Evolutionary conservation across 35 echinoderm and acorn worm species (phyloP).

Genomic region (Lytechinus pictus): DNA sequence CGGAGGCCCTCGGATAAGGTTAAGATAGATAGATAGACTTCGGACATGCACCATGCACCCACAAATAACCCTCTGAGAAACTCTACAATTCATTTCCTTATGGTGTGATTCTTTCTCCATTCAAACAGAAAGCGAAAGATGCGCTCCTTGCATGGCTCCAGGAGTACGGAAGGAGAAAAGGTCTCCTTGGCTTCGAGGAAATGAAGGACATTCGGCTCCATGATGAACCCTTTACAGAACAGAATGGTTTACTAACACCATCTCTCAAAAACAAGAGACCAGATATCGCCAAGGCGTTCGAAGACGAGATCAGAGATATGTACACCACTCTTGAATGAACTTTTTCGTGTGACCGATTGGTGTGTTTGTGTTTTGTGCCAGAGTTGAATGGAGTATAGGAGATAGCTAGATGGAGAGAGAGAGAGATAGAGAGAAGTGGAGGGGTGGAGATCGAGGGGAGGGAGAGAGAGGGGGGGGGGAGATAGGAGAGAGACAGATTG

Average conservation of each 20-base stretch:
- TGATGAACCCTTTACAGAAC: slow-evolving; percentile 72
- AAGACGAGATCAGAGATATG: slow-evolving; percentile 66
- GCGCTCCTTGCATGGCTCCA: neutral
- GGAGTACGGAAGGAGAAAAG: slow-evolving; percentile 24
- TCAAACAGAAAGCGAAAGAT: neutral
- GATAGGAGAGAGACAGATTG: too few relatives aligned
- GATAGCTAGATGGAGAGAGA: neutral
- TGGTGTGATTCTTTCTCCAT: too few relatives aligned
- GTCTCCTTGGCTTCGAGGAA: slow-evolving; percentile 43
- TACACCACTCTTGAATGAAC: slow-evolving; percentile 47
- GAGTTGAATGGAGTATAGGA: neutral
- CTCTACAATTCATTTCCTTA: too few relatives aligned
- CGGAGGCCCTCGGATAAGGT: too few relatives aligned
- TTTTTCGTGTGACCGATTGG: neutral
- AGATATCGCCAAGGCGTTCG: slow-evolving; percentile 62
- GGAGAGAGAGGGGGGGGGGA: neutral
- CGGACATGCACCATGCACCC: too few relatives aligned
- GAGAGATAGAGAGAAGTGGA: neutral
- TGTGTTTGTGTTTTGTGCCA: neutral
- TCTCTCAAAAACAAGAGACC: slow-evolving; percentile 89
- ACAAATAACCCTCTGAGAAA: too few relatives aligned
- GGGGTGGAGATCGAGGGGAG: neutral
- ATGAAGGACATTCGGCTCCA: slow-evolving; percentile 78
- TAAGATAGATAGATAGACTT: too few relatives aligned
- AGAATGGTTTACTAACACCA: slow-evolving; percentile 87